phyloP scores from a whole-genome alignment of 2,797 vertebrate species.

The Toxotes lorentzi region DNA sequence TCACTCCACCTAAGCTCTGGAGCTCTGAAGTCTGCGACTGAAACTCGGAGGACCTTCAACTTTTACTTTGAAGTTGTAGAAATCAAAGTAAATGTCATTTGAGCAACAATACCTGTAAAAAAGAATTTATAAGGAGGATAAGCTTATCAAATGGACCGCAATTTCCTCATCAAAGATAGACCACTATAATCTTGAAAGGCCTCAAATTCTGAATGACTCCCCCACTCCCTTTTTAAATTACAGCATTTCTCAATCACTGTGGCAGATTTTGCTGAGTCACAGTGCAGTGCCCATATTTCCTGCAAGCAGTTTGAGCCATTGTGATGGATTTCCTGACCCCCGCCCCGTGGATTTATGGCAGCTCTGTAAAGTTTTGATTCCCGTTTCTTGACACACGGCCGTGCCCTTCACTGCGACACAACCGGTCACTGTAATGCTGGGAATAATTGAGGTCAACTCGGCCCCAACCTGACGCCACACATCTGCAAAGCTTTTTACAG shows the following conservation, averaged over 20 bases:
- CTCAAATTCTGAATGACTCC: slow-evolving; percentile 44
- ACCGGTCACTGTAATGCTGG: slow-evolving; percentile 46
- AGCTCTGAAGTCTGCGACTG: slow-evolving; percentile 59
- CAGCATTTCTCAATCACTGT: slow-evolving; percentile 43
- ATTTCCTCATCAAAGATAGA: slow-evolving; percentile 69
- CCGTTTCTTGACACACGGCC: slow-evolving; percentile 50
- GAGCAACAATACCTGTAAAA: slow-evolving; percentile 54
- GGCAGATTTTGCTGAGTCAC: slow-evolving; percentile 66
- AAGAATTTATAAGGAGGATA: slow-evolving; percentile 61
- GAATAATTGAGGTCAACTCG: slow-evolving; percentile 59
- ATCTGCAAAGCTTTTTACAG: slow-evolving; percentile 51
- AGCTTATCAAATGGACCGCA: slow-evolving; percentile 72
- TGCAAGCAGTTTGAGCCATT: slow-evolving; percentile 51
- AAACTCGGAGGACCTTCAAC: slow-evolving; percentile 64
- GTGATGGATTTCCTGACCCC: slow-evolving; percentile 67
- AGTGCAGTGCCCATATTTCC: slow-evolving; percentile 56
- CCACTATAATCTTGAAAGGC: slow-evolving; percentile 51
- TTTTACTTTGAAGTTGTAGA: slow-evolving; percentile 72
- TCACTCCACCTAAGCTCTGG: slow-evolving; percentile 70
- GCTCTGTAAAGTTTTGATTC: slow-evolving; percentile 60
- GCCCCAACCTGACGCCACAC: slow-evolving; percentile 47
- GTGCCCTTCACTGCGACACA: slow-evolving; percentile 25
- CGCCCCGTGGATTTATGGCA: slow-evolving; percentile 26
- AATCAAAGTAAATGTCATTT: slow-evolving; percentile 69
- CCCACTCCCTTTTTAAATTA: slow-evolving; percentile 27